A percentile compares a stretch with the other conserved stretches of the same genome.
Evolutionary conservation across 2,888 invertebrate genomes (phyloP).

Genomic region (Pheosia gnoma): DNA sequence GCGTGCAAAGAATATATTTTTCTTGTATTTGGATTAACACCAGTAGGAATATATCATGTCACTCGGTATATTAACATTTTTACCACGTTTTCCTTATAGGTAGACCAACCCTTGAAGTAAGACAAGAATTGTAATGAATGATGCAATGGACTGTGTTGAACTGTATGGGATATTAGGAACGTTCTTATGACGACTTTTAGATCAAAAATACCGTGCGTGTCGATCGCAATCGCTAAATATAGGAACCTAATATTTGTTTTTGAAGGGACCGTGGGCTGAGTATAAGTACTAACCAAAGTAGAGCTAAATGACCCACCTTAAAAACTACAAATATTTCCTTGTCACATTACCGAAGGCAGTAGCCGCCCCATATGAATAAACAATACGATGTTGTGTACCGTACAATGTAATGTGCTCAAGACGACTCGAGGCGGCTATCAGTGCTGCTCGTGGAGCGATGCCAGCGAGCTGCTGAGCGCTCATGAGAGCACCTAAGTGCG

Average conservation of each 20-base stretch:
- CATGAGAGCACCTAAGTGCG: slow-evolving; percentile 28
- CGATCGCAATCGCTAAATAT: too few species aligned
- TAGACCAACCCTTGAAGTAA: background rate
- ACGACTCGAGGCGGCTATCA: slow-evolving; percentile 13
- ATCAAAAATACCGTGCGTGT: too few species aligned
- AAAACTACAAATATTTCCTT: background rate
- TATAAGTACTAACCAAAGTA: too few species aligned
- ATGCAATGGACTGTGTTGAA: too few species aligned
- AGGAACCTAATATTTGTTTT: too few species aligned
- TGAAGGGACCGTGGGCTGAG: too few species aligned
- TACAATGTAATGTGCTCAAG: slow-evolving; percentile 6
- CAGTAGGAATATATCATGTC: slow-evolving; percentile 8
- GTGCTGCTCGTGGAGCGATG: slow-evolving; percentile 23
- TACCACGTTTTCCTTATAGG: background rate
- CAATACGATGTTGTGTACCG: background rate
- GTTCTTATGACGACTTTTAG: too few species aligned
- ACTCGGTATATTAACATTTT: background rate
- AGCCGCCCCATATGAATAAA: background rate
- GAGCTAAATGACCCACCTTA: background rate
- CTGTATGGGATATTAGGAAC: too few species aligned
- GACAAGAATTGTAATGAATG: background rate
- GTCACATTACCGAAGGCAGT: background rate
- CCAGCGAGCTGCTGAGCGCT: slow-evolving; percentile 23
- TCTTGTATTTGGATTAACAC: slow-evolving; percentile 16
- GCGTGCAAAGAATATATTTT: slow-evolving; percentile 28